Evolutionary conservation across 2,888 invertebrate genomes (phyloP), one percentile per base, ranked within the genome.

Genomic region (Heliconius erato): DNA sequence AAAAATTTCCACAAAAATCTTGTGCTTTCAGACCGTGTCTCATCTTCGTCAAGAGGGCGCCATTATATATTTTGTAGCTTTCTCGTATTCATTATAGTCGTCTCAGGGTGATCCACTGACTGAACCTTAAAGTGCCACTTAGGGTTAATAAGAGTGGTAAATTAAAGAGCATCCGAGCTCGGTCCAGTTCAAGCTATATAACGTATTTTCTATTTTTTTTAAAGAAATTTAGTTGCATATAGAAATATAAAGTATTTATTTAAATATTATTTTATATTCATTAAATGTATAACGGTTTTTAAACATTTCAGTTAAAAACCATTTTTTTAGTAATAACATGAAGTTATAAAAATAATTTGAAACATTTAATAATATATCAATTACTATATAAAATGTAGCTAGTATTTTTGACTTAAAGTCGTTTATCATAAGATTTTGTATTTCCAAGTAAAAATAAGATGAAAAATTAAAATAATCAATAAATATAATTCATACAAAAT

Each of bases 151-250:
- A 78, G 77, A 78, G 71, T 71, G 63, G 54, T 68, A 82, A 79
- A 79, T 82, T 74, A 82, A 79, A 82, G 79, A 74, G 54, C 74
- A 74, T n/a, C 74, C 49, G 32, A 82, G 26, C 40, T 71, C 35
- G 26, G 65, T 71, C 44, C 19, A 16, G 68, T 26, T 54, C 12
- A 65, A 59, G 40, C 72, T 78, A 35, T 65, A 65, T 74, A 74
- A 68, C 12, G 40, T 35, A 74, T 74, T 74, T 71, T 68, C n/a
- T 28, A 79, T 63, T 74, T 40, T 32, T 49, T 35, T 49, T 23
- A 4, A 49, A 71, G 49, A 65, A 79, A 72, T 44, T 32, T 32
- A 14, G 40, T 63, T n/a, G 32, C 23, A 44, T 23, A 59, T 59
- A 23, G 3, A 23, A 59, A 23, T 23, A 59, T 23, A 23, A 23